These are phyloP conservation scores for Garra rufa DNA, from an alignment of 2,113 vertebrate genomes.

Conservation along the genomic window DNA sequence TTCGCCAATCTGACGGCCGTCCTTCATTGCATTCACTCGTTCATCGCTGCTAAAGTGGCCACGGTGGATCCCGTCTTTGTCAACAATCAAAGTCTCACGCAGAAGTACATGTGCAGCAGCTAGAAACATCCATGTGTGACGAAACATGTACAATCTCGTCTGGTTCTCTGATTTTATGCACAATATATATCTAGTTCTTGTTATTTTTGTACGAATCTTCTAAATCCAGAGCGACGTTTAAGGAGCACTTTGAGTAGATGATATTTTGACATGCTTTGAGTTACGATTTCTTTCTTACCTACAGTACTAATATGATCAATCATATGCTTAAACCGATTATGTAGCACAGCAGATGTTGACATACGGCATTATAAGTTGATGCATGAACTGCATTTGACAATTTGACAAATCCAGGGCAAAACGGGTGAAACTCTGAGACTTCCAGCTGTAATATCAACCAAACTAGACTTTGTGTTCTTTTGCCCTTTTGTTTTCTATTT, in stretches of 20 bases:
- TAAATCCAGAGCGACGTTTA: constrained; percentile 53
- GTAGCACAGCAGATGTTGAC: constrained; percentile 52
- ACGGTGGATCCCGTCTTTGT: constrained; percentile 88
- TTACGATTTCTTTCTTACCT: constrained; percentile 54
- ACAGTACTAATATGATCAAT: constrained; percentile 31
- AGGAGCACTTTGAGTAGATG: constrained; percentile 52
- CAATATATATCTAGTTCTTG: constrained; percentile 67
- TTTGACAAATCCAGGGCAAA: constrained; percentile 44
- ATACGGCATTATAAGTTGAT: constrained; percentile 46
- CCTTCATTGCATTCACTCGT: constrained; percentile 91
- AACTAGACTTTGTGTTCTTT: constrained; percentile 35
- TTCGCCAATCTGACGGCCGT: constrained; percentile 89
- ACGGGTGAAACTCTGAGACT: constrained; percentile 50
- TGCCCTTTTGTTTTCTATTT: constrained; percentile 42
- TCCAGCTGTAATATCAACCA: constrained; percentile 41
- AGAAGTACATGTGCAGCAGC: constrained; percentile 81
- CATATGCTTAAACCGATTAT: constrained; percentile 49
- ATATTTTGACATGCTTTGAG: constrained; percentile 59
- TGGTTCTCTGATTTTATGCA: constrained; percentile 67
- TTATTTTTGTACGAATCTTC: constrained; percentile 76
- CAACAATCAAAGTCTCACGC: constrained; percentile 82
- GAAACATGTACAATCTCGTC: constrained; percentile 54
- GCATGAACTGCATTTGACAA: constrained; percentile 54
- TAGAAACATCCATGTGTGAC: constrained; percentile 63
- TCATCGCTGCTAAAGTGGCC: constrained; percentile 93